These are phyloP conservation scores for Drosophila repleta DNA, from an alignment of 1,140 invertebrate species.

Conservation along the genomic window DNA sequence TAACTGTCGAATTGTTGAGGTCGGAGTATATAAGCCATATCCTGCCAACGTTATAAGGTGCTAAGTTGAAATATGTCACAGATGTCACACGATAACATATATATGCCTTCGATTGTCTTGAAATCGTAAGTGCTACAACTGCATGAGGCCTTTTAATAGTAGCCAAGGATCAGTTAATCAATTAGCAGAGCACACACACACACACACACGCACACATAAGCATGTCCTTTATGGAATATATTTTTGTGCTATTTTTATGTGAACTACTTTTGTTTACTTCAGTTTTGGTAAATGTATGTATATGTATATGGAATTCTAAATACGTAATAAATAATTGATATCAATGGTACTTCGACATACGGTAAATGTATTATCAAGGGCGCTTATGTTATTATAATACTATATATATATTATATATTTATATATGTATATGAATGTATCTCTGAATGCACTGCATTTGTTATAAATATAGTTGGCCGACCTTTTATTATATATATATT, in stretches of 20 bases:
- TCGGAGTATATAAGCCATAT: too few species aligned
- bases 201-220: conserved; percentile 5
- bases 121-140: too few species aligned
- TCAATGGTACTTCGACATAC: conserved; percentile 10
- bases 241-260: conserved; percentile 9
- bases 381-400: conserved; percentile 9
- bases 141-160: neutral
- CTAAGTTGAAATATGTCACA: too few species aligned
- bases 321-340: conserved; percentile 28
- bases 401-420: too few species aligned
- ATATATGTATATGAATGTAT: neutral
- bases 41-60: too few species aligned
- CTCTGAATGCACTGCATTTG: conserved; percentile 13
- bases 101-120: too few species aligned
- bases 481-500: conserved; percentile 18
- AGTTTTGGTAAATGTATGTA: too few species aligned
- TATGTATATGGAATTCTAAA: conserved; percentile 37
- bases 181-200: conserved; percentile 10
- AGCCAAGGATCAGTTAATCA: conserved; percentile 21
- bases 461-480: neutral
- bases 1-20: too few species aligned
- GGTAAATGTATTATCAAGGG: conserved; percentile 17
- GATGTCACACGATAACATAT: too few species aligned
- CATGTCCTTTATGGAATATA: neutral
- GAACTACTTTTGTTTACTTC: conserved; percentile 21